A percentile compares a stretch with the other conserved stretches of the same genome.
These are phyloP conservation scores for Antitype chi DNA, from an alignment of 2,888 invertebrate genomes.

Conservation along the genomic window DNA sequence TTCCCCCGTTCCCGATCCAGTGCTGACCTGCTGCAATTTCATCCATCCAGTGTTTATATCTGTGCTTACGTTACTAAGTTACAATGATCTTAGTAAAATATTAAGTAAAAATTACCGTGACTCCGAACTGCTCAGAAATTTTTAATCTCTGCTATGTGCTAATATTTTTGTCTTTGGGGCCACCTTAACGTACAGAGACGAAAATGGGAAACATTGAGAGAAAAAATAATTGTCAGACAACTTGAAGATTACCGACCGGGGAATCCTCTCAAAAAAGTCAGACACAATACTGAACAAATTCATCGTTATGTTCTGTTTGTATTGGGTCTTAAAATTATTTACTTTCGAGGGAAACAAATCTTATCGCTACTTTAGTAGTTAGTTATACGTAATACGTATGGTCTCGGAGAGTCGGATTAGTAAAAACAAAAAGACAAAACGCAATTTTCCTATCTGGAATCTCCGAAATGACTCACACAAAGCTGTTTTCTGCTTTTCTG, in stretches of 20 bases:
- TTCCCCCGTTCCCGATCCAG: too few relatives aligned
- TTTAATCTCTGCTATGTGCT: background rate
- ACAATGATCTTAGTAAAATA: background rate
- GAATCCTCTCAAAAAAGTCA: background rate
- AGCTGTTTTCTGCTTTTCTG: background rate
- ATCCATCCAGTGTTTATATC: too few relatives aligned
- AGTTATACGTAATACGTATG: slow-evolving; percentile 7
- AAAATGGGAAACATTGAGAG: background rate
- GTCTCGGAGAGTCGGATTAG: background rate
- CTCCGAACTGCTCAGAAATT: background rate
- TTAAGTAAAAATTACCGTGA: background rate
- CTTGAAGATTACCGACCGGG: background rate
- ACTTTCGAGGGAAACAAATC: slow-evolving; percentile 1
- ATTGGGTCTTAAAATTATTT: background rate
- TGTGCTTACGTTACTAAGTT: background rate
- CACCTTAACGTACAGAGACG: background rate
- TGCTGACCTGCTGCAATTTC: too few relatives aligned
- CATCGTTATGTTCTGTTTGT: background rate
- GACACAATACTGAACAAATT: background rate
- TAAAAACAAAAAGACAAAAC: background rate
- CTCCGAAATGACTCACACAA: background rate
- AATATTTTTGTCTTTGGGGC: background rate
- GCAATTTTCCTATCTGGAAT: background rate
- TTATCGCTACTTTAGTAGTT: slow-evolving; percentile 9
- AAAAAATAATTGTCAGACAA: background rate